Conservation (phyloP, 1,140 invertebrate genomes). For the Drosophila kohkoa region DNA sequence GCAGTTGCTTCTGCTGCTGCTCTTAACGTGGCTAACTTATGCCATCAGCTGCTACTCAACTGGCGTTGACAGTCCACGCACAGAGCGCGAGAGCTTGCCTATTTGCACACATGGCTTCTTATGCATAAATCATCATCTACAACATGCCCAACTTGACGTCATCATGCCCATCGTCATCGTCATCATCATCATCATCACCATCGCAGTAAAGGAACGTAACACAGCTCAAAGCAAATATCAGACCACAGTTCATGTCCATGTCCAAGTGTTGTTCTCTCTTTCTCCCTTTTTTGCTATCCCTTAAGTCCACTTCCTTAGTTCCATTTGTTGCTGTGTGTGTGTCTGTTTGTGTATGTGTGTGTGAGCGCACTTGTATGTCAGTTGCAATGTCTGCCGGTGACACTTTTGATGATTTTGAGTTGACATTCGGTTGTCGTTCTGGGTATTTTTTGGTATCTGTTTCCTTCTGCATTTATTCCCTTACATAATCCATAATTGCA, state of each 20-base stretch:
- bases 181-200: slow-evolving; percentile 45
- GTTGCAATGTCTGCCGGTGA: slow-evolving; percentile 47
- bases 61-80: slow-evolving; percentile 28
- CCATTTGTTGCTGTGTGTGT: slow-evolving; percentile 12
- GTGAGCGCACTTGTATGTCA: slow-evolving; percentile 8
- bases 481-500: slow-evolving; percentile 28
- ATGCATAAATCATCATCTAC: slow-evolving; percentile 71
- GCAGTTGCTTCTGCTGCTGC: not conserved
- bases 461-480: not conserved
- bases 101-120: slow-evolving; percentile 61
- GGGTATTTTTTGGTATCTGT: slow-evolving; percentile 13
- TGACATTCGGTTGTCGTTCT: slow-evolving; percentile 52
- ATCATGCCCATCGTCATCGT: slow-evolving; percentile 31
- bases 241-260: slow-evolving; percentile 36
- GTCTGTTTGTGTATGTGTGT: slow-evolving; percentile 4
- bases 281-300: not conserved
- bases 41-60: slow-evolving; percentile 18
- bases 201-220: slow-evolving; percentile 1
- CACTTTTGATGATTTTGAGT: slow-evolving; percentile 48
- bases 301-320: not conserved
- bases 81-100: slow-evolving; percentile 32
- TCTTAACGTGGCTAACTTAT: slow-evolving; percentile 27
- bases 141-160: slow-evolving; percentile 2
- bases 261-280: slow-evolving; percentile 29
- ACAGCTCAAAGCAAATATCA: slow-evolving; percentile 36